Conservation (phyloP, 2,888 invertebrate species). For the Eucera pruinosa region DNA sequence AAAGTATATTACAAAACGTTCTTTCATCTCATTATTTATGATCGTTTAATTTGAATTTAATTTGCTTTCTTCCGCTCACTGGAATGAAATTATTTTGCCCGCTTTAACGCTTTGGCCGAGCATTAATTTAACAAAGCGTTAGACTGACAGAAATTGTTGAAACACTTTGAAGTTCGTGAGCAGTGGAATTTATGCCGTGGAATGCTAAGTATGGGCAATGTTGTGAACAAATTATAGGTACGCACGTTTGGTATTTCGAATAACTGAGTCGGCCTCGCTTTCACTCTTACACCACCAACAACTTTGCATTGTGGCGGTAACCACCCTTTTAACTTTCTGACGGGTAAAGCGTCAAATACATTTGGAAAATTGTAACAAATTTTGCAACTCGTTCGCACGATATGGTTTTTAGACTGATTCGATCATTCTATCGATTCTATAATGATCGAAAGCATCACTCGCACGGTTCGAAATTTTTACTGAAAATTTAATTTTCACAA, state of each 20-base stretch:
- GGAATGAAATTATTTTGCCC: neutral
- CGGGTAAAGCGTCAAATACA: neutral
- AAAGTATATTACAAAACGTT: neutral
- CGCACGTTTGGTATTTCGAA: slow-evolving; percentile 39
- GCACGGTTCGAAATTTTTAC: too few relatives aligned
- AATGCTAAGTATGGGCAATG: slow-evolving; percentile 46
- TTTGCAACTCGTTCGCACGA: neutral
- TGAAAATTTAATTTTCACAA: too few relatives aligned
- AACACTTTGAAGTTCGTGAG: slow-evolving; percentile 54
- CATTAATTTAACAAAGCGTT: slow-evolving; percentile 20
- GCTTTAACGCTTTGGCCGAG: neutral
- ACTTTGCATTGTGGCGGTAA: neutral
- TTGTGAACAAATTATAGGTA: slow-evolving; percentile 56
- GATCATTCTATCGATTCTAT: too few relatives aligned
- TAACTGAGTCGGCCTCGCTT: slow-evolving; percentile 32
- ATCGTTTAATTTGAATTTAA: neutral
- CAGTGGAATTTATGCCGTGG: slow-evolving; percentile 50
- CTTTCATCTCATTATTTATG: slow-evolving; percentile 3
- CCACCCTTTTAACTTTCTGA: slow-evolving; percentile 2
- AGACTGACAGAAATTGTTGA: slow-evolving; percentile 35
- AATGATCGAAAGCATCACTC: too few relatives aligned
- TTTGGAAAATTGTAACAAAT: neutral
- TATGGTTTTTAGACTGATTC: too few relatives aligned
- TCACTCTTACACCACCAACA: slow-evolving; percentile 1
- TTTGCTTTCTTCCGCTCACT: neutral